Evolutionary conservation across 2,113 vertebrate species (phyloP).

Genomic region (Trogon surrucura): DNA sequence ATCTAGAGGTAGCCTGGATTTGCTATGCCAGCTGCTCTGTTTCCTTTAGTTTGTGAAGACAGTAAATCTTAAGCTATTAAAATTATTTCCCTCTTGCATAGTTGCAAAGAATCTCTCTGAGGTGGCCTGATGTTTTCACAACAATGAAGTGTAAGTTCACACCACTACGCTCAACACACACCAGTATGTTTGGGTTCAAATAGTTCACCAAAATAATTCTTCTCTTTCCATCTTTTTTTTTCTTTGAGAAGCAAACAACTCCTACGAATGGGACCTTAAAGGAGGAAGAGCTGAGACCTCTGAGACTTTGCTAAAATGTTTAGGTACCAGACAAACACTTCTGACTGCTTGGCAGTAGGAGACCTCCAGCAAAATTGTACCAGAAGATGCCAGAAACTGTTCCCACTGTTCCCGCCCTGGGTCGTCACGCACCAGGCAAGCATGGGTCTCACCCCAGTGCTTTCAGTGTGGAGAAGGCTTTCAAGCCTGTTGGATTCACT

Average conservation of each 20-base stretch:
- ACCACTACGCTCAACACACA: neutral
- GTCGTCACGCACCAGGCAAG: neutral
- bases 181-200: neutral
- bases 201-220: neutral
- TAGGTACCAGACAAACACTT: neutral
- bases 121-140: neutral
- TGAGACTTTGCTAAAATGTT: neutral
- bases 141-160: neutral
- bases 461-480: neutral
- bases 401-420: neutral
- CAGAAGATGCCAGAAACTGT: neutral
- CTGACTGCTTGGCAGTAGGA: neutral
- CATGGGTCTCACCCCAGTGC: neutral
- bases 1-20: neutral
- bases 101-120: neutral
- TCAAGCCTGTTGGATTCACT: neutral
- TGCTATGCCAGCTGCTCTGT: neutral
- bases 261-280: neutral
- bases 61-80: neutral
- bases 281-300: neutral
- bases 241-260: neutral
- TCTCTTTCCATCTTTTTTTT: too few relatives aligned
- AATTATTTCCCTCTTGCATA: neutral
- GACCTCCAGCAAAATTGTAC: neutral
- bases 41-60: neutral